phyloP scores from a whole-genome alignment of 2,888 invertebrate genomes.

The Griposia aprilina region DNA sequence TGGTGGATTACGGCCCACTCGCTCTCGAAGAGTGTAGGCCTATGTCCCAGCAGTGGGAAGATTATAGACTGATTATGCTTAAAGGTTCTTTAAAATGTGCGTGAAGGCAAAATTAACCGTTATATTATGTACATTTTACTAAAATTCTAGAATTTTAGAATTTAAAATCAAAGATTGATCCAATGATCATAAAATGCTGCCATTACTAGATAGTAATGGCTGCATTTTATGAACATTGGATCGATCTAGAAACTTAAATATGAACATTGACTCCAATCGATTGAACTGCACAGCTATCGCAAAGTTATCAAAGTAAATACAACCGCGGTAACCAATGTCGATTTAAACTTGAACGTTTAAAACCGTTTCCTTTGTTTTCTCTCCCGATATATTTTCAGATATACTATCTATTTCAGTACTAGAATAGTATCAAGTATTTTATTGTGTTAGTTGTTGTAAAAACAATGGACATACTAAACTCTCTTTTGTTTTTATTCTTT shows the following conservation, averaged over 20 bases:
- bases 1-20: no score
- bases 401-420: not conserved
- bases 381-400: not conserved
- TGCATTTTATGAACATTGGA: not conserved
- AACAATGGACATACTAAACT: not conserved
- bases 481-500: not conserved
- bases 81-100: no score
- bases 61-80: no score
- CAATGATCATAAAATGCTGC: no score
- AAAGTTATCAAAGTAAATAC: slow-evolving; percentile 39
- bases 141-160: no score
- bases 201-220: no score
- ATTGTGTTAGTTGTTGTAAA: slow-evolving; percentile 1
- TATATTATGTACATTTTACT: no score
- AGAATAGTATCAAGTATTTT: not conserved
- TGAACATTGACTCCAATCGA: not conserved
- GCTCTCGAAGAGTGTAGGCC: no score
- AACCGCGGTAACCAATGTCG: slow-evolving; percentile 21
- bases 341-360: slow-evolving; percentile 40
- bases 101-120: no score
- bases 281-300: slow-evolving; percentile 12
- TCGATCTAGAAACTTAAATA: not conserved
- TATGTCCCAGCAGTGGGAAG: no score
- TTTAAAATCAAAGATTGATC: no score
- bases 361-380: not conserved